Evolutionary conservation across 1,140 invertebrate species (phyloP).

Genomic region (Muscidifurax raptorellus): DNA sequence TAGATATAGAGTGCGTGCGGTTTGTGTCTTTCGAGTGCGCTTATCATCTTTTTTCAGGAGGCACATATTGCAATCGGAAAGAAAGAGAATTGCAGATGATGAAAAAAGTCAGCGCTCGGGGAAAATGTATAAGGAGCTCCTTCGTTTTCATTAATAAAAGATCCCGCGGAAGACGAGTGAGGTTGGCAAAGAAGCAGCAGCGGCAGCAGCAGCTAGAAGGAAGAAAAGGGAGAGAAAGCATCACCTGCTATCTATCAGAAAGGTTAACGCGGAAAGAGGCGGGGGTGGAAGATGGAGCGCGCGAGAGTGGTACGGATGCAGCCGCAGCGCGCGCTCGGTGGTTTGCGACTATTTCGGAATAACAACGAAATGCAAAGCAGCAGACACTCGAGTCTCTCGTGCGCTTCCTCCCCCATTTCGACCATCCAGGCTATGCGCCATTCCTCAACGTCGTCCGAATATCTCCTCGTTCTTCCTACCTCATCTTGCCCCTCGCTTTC

Average conservation of each 20-base stretch:
- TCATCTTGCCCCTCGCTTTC: neutral
- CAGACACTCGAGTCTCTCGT: slow-evolving; percentile 12
- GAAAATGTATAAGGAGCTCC: neutral
- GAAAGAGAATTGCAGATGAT: neutral
- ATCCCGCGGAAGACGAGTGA: slow-evolving; percentile 16
- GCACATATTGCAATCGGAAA: too few species aligned
- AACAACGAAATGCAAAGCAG: slow-evolving; percentile 27
- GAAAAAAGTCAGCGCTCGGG: neutral
- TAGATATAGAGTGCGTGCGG: too few species aligned
- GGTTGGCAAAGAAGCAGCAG: neutral
- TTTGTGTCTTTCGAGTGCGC: too few species aligned
- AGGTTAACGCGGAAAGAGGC: slow-evolving; percentile 15
- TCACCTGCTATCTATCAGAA: slow-evolving; percentile 45
- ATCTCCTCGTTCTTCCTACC: neutral
- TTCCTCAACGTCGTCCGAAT: slow-evolving; percentile 21
- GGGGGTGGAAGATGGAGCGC: neutral
- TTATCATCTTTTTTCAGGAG: too few species aligned
- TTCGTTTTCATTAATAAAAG: slow-evolving; percentile 49
- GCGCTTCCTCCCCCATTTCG: too few species aligned
- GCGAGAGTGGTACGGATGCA: neutral
- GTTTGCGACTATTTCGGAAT: slow-evolving; percentile 37
- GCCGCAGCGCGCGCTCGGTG: slow-evolving; percentile 10
- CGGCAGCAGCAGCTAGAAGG: neutral
- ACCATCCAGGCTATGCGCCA: neutral
- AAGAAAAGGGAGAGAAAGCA: neutral